Evolutionary conservation across 2,113 vertebrate species (phyloP).

Genomic region (Salvator merianae): DNA sequence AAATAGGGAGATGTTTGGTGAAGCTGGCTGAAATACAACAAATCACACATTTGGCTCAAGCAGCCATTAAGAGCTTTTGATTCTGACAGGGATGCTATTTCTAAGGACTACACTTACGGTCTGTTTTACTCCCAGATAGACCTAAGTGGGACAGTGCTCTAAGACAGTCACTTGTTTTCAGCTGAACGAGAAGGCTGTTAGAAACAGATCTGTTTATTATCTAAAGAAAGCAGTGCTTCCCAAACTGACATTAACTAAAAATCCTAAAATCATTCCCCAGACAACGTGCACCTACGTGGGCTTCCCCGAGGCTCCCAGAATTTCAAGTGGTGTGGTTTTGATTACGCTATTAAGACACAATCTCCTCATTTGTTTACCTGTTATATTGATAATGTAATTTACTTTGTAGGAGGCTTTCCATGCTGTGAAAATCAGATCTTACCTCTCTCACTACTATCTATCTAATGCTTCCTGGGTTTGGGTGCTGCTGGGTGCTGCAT

Average conservation of each 20-base stretch:
- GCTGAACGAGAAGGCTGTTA: background rate
- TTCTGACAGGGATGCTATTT: background rate
- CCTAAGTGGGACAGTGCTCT: background rate
- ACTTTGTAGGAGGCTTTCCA: background rate
- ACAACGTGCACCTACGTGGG: background rate
- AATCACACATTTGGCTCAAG: background rate
- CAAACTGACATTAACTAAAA: no score
- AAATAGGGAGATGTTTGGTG: background rate
- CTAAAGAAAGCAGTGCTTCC: background rate
- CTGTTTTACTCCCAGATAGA: background rate
- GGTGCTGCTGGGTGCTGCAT: background rate
- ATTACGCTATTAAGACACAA: background rate
- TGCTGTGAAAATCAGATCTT: background rate
- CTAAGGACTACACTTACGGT: background rate
- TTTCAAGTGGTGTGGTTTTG: background rate
- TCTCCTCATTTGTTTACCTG: background rate
- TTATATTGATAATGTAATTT: background rate
- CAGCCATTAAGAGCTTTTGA: background rate
- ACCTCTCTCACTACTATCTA: no score
- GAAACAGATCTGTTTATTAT: background rate
- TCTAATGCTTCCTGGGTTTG: background rate
- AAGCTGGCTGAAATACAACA: no score
- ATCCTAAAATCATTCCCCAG: background rate
- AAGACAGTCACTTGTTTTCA: background rate
- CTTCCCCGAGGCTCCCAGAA: background rate